These are phyloP conservation scores for Epirrhoe alternata DNA, from an alignment of 2,888 invertebrate species.

Conservation along the genomic window DNA sequence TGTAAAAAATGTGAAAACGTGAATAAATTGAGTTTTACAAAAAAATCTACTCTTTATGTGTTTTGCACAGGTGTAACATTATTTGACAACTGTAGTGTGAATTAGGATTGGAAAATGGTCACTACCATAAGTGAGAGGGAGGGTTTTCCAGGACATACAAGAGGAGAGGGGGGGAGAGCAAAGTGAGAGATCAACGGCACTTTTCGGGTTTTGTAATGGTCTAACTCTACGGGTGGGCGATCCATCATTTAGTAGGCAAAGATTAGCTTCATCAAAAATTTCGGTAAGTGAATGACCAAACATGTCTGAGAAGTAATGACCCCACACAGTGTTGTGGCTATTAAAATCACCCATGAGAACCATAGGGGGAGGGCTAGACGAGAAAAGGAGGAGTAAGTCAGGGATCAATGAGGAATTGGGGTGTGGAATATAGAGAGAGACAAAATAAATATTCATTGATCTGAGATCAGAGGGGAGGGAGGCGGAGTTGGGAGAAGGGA, in stretches of 20 bases:
- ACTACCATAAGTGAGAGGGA: slow-evolving; percentile 32
- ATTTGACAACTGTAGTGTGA: too few species aligned
- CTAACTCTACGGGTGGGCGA: slow-evolving; percentile 35
- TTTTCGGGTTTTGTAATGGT: slow-evolving; percentile 34
- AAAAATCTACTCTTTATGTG: too few species aligned
- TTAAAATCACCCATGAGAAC: too few species aligned
- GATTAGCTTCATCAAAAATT: slow-evolving; percentile 32
- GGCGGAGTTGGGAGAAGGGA: too few species aligned
- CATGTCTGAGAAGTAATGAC: not conserved
- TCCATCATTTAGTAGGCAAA: slow-evolving; percentile 43
- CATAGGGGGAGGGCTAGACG: slow-evolving; percentile 2
- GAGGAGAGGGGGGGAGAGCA: slow-evolving; percentile 24
- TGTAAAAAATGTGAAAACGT: too few species aligned
- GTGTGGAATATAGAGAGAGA: slow-evolving; percentile 5
- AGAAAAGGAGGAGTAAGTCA: not conserved
- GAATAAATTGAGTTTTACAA: too few species aligned
- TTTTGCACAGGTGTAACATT: too few species aligned
- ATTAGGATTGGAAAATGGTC: slow-evolving; percentile 41
- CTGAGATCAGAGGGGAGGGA: too few species aligned
- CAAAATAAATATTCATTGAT: not conserved
- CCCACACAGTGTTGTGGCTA: not conserved
- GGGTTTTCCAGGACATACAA: slow-evolving; percentile 23
- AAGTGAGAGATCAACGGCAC: slow-evolving; percentile 43
- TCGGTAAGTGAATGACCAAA: not conserved
- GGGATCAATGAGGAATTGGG: not conserved